These are phyloP conservation scores for Gobiocypris rarus DNA, from an alignment of 2,113 vertebrate genomes.

Conservation along the genomic window DNA sequence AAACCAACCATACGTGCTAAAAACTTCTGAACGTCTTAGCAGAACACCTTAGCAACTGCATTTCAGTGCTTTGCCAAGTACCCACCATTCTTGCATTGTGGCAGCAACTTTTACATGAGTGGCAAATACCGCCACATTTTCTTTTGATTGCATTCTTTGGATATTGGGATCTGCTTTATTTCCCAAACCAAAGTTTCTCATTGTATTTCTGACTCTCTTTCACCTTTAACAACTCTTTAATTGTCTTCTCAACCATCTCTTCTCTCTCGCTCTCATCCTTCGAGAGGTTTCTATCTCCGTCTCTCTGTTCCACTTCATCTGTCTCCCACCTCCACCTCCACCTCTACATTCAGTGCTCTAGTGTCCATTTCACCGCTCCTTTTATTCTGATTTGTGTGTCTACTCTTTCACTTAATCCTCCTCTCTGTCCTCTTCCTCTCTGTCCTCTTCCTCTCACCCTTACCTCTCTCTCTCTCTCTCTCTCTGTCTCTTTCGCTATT, in stretches of 20 bases:
- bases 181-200: slow-evolving; percentile 19
- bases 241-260: slow-evolving; percentile 34
- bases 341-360: slow-evolving; percentile 5
- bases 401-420: slow-evolving; percentile 36
- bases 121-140: background rate
- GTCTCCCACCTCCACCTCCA: background rate
- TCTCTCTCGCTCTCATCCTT: slow-evolving; percentile 18
- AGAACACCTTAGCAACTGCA: background rate
- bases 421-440: slow-evolving; percentile 23
- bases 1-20: background rate
- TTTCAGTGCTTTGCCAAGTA: background rate
- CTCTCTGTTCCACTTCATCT: slow-evolving; percentile 13
- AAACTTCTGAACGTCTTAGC: background rate
- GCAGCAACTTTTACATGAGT: background rate
- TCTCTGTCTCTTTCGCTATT: background rate
- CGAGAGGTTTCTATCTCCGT: slow-evolving; percentile 38
- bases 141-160: background rate
- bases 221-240: slow-evolving; percentile 5
- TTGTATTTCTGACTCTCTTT: slow-evolving; percentile 34
- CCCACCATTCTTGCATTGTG: background rate
- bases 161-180: slow-evolving; percentile 13
- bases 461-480: slow-evolving; percentile 28
- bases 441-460: slow-evolving; percentile 11
- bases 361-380: slow-evolving; percentile 17
- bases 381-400: slow-evolving; percentile 33